Conservation (phyloP, 2,797 vertebrate species). For the Trachurus trachurus region DNA sequence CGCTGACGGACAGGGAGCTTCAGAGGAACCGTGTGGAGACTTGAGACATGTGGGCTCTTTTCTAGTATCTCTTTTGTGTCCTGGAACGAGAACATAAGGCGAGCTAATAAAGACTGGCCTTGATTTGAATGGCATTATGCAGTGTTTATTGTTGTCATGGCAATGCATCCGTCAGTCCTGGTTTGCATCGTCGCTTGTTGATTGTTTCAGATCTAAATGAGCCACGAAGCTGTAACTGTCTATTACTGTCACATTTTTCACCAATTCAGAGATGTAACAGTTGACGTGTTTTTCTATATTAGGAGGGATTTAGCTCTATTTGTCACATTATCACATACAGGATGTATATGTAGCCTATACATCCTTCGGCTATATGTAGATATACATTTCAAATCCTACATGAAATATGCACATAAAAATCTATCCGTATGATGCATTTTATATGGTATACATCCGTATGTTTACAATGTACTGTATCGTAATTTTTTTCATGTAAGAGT, state of each 20-base stretch:
- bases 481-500: no score
- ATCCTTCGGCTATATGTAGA: no score
- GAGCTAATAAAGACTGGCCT: slow-evolving; percentile 50
- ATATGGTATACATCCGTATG: no score
- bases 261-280: no score
- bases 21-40: not conserved
- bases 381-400: no score
- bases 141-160: slow-evolving; percentile 55
- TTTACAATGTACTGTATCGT: no score
- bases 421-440: no score
- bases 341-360: no score
- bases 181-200: slow-evolving; percentile 37
- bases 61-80: slow-evolving; percentile 27
- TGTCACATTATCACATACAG: no score
- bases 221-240: slow-evolving; percentile 2
- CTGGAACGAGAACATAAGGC: slow-evolving; percentile 45
- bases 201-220: slow-evolving; percentile 36
- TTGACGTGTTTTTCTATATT: no score
- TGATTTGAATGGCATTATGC: slow-evolving; percentile 64
- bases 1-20: slow-evolving; percentile 33
- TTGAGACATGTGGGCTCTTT: slow-evolving; percentile 11
- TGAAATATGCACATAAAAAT: no score
- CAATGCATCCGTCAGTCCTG: slow-evolving; percentile 42
- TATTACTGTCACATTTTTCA: slow-evolving; percentile 3
- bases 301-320: no score